These are phyloP conservation scores for Dorcus parallelipipedus DNA, from an alignment of 2,888 invertebrate genomes.

Conservation along the genomic window DNA sequence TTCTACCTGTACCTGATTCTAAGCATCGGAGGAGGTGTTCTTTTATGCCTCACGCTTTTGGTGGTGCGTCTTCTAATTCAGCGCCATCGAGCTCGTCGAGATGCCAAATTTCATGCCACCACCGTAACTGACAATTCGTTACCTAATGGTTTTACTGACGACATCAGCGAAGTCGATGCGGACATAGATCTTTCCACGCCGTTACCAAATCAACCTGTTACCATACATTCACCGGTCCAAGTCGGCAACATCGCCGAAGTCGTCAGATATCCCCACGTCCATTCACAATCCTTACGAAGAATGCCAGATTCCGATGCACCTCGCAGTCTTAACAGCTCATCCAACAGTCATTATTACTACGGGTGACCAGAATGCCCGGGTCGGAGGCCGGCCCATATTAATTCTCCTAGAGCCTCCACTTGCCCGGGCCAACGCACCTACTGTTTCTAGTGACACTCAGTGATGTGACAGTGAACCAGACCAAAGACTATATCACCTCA, in stretches of 20 bases:
- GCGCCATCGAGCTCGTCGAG: constrained; percentile 60
- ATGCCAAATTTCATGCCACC: constrained; percentile 64
- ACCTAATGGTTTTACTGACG: constrained; percentile 80
- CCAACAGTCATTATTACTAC: constrained; percentile 69
- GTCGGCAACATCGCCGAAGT: constrained; percentile 45
- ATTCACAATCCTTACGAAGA: constrained; percentile 44
- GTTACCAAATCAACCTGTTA: constrained; percentile 60
- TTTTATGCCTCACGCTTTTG: constrained; percentile 69
- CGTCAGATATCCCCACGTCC: constrained; percentile 41
- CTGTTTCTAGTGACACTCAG: constrained; percentile 40
- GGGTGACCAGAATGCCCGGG: constrained; percentile 62
- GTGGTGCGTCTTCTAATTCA: constrained; percentile 69
- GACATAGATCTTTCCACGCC: constrained; percentile 73
- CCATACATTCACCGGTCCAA: constrained; percentile 48
- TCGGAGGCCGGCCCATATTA: constrained; percentile 33
- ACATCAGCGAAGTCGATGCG: constrained; percentile 81
- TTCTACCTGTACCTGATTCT: constrained; percentile 82
- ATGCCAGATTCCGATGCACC: constrained; percentile 53
- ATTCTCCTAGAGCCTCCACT: constrained; percentile 38
- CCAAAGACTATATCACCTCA: constrained; percentile 37
- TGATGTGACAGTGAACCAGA: constrained; percentile 35
- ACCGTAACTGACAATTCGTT: constrained; percentile 71
- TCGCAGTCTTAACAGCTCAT: constrained; percentile 62
- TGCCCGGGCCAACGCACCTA: constrained; percentile 48
- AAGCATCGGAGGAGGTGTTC: constrained; percentile 67